phyloP scores from a whole-genome alignment of 2,113 vertebrate species.

The Raja brachyura region DNA sequence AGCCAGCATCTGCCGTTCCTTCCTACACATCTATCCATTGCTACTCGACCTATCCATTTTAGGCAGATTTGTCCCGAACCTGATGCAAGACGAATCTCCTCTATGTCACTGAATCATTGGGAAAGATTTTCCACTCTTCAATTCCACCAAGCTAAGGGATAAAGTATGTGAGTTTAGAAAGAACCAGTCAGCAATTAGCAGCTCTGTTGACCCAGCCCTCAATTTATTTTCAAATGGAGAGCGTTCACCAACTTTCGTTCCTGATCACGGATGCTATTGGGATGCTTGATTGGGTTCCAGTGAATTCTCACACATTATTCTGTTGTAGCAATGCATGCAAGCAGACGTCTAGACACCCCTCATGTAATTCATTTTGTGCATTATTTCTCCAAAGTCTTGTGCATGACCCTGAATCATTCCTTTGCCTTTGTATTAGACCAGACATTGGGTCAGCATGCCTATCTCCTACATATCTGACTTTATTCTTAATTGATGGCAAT shows the following conservation, averaged over 20 bases:
- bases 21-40: too few relatives aligned
- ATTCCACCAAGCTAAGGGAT: neutral
- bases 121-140: neutral
- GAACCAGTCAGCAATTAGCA: neutral
- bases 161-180: neutral
- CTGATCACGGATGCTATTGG: neutral
- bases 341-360: neutral
- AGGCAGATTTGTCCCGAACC: too few relatives aligned
- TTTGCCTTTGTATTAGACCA: neutral
- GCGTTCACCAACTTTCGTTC: neutral
- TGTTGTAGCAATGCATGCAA: neutral
- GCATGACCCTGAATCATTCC: conserved; percentile 23
- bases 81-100: too few relatives aligned
- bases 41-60: too few relatives aligned
- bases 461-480: neutral
- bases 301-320: neutral
- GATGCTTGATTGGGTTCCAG: neutral
- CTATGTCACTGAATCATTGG: neutral
- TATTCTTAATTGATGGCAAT: neutral
- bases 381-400: neutral
- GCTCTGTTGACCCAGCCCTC: neutral
- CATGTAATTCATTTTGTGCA: neutral
- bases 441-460: neutral
- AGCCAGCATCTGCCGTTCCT: too few relatives aligned
- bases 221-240: conserved; percentile 5